Evolutionary conservation across 2,113 vertebrate genomes (phyloP).

Genomic region (Actinemys pallida): DNA sequence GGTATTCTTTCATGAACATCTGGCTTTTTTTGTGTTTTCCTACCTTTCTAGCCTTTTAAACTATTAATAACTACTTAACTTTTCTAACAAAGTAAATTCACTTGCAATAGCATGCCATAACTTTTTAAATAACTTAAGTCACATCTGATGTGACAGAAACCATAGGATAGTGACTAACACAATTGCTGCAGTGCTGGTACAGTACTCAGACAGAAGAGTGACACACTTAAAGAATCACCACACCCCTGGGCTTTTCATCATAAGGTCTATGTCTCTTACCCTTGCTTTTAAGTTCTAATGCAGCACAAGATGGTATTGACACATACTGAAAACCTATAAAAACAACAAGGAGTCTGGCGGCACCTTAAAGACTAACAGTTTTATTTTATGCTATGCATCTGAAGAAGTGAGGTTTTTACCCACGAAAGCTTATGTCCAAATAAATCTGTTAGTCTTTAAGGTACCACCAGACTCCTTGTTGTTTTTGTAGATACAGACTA

Average conservation of each 20-base stretch:
- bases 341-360: too few relatives aligned
- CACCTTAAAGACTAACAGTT: too few relatives aligned
- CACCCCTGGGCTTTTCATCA: background rate
- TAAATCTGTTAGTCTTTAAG: too few relatives aligned
- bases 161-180: background rate
- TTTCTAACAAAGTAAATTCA: background rate
- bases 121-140: rapidly evolving
- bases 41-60: background rate
- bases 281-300: rapidly evolving
- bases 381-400: too few relatives aligned
- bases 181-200: background rate
- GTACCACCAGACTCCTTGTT: too few relatives aligned
- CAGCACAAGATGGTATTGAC: background rate
- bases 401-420: too few relatives aligned
- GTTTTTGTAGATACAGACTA: too few relatives aligned
- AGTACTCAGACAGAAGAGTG: background rate
- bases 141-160: background rate
- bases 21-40: background rate
- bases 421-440: too few relatives aligned
- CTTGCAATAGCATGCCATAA: rapidly evolving
- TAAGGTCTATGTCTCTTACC: background rate
- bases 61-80: background rate
- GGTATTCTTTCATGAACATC: background rate
- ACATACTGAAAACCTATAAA: background rate
- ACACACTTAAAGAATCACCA: background rate